Percentiles rank a stretch among this genome's conserved stretches.
Evolutionary conservation across 2,888 invertebrate genomes (phyloP).

Genomic region (Tetragonula carbonaria): DNA sequence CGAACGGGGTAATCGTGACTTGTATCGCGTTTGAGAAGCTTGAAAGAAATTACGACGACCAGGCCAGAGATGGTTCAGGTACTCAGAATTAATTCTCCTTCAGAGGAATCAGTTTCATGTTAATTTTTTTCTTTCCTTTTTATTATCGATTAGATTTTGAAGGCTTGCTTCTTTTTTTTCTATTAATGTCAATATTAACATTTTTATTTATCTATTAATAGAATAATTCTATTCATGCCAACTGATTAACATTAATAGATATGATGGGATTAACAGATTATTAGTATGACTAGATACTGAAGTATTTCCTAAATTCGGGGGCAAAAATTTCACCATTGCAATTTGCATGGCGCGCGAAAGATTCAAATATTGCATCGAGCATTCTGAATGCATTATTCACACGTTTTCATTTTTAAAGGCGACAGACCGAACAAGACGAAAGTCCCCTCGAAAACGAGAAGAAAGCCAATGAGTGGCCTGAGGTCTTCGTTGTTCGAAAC

Average conservation of each 20-base stretch:
- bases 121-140: too few species aligned
- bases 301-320: too few species aligned
- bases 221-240: too few species aligned
- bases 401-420: slow-evolving; percentile 32
- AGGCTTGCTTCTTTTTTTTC: too few species aligned
- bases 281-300: too few species aligned
- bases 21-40: slow-evolving; percentile 65
- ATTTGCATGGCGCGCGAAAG: too few species aligned
- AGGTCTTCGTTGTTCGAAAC: slow-evolving; percentile 35
- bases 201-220: too few species aligned
- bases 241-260: too few species aligned
- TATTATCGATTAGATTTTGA: too few species aligned
- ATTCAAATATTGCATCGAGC: neutral
- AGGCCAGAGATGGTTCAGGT: slow-evolving; percentile 1
- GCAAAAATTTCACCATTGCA: too few species aligned
- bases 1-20: slow-evolving; percentile 77
- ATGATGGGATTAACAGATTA: too few species aligned
- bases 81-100: neutral
- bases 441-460: slow-evolving; percentile 11
- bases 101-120: neutral
- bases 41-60: neutral
- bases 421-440: slow-evolving; percentile 13
- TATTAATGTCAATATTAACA: too few species aligned
- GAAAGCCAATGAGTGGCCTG: slow-evolving; percentile 1
- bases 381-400: neutral